Conservation (phyloP, 2,113 vertebrate species). For the Pipra filicauda region DNA sequence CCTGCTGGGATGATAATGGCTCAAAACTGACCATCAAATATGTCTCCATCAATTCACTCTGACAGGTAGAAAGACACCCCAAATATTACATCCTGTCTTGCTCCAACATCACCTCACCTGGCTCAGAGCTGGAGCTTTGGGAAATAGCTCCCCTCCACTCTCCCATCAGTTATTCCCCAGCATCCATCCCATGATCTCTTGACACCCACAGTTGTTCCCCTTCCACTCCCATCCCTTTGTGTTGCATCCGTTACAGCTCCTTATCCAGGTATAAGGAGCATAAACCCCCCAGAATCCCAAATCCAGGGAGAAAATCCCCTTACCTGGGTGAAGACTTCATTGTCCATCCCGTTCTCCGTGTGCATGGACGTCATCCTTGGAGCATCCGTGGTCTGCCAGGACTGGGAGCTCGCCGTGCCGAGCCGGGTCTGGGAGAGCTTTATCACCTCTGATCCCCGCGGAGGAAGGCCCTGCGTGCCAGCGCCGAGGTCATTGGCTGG, state of each 20-base stretch:
- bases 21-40: accelerated
- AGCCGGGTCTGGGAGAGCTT: neutral
- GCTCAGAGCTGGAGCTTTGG: accelerated
- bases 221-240: accelerated
- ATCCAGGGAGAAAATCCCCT: neutral
- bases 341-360: neutral
- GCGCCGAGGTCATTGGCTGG: conserved; percentile 35
- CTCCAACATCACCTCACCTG: accelerated
- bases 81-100: neutral
- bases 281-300: neutral
- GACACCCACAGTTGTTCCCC: neutral
- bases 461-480: conserved; percentile 3
- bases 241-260: accelerated
- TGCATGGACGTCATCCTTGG: neutral
- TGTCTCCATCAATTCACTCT: neutral
- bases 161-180: neutral
- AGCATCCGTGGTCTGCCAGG: neutral
- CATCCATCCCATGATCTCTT: accelerated
- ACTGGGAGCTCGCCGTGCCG: neutral
- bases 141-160: neutral
- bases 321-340: neutral
- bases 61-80: neutral
- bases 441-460: neutral
- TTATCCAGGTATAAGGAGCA: neutral
- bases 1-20: accelerated